Percentiles rank a stretch among this genome's conserved stretches.
Evolutionary conservation across 2,113 vertebrate genomes (phyloP).

Genomic region (Gobiocypris rarus): DNA sequence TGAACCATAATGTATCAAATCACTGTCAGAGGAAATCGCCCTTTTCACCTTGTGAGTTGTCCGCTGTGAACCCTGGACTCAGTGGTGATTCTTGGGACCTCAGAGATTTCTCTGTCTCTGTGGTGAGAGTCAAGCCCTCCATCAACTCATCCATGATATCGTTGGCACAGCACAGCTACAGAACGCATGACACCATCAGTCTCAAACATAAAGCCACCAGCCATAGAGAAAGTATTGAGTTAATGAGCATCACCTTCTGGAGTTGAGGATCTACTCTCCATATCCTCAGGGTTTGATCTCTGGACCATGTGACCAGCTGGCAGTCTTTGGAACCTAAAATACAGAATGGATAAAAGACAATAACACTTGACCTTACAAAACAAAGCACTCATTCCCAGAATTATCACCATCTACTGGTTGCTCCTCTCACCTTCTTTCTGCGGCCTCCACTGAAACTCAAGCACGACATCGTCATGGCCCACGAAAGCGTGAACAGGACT

Average conservation of each 20-base stretch:
- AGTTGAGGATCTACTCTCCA: slow-evolving; percentile 96
- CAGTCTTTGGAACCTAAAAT: slow-evolving; percentile 89
- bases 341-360: slow-evolving; percentile 34
- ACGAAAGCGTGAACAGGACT: slow-evolving; percentile 96
- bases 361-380: background rate
- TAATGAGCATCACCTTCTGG: slow-evolving; percentile 83
- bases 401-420: background rate
- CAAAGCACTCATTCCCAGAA: background rate
- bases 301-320: slow-evolving; percentile 96
- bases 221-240: background rate
- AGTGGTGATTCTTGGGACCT: slow-evolving; percentile 82
- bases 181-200: slow-evolving; percentile 5
- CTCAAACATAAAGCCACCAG: background rate
- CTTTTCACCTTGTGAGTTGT: slow-evolving; percentile 67
- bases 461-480: slow-evolving; percentile 94
- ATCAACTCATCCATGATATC: slow-evolving; percentile 89
- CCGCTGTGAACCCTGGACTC: slow-evolving; percentile 69
- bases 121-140: slow-evolving; percentile 86
- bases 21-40: no score
- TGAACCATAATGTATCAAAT: background rate
- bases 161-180: slow-evolving; percentile 87
- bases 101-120: slow-evolving; percentile 86
- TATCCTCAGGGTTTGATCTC: slow-evolving; percentile 95
- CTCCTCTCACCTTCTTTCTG: slow-evolving; percentile 90
- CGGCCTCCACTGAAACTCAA: slow-evolving; percentile 97